Base-by-base conservation (phyloP, 30 jellyfish, hydroid and myxozoan genomes). In the Aurelia coerulea region DNA sequence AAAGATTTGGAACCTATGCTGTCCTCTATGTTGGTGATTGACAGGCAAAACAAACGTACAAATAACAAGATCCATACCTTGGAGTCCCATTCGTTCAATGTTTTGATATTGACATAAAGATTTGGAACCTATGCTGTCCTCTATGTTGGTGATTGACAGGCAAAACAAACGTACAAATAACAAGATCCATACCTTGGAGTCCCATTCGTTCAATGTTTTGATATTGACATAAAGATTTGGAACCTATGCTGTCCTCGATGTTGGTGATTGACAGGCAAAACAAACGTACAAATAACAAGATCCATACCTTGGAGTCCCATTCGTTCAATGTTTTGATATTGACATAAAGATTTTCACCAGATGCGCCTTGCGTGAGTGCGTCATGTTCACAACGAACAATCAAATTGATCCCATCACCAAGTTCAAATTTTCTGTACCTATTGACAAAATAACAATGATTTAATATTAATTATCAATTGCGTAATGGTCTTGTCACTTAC, bases 381-480 rank as follows among this genome's bases (percentile, higher is more conserved):
- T 95, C 99, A 58, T 90, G 98, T 76, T 95, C 99, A 52, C 99
- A 95, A 12, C 99, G 97, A 5, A 95, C 96, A 52, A 95, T 71
- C 81, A 95, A 65, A 78, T 95, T 80, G 74, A 95, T 95, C 35
- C 83, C 97, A 79, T 76, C 97, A 1, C 97, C 97, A 73, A 94
- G 95, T 9, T 85, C 94, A 90, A 62, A 94, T 68, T 86, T 94
- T 5, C 99, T 95, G 80, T 94, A 94, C 87, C 99, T 94, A 50
- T 10, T 35, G 34, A 59, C 49, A 39, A 42, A 58, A 77, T 15
- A 59, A 18, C 35, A 12, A 2, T 33, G 78, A 5, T 23, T 68
- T 17, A 68, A 29, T 0, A 1, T 4, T 62, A 13, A 10, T 12
- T 5, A 5, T 62, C 72, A 62, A 17, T 17, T 29, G 10, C 31